Evolutionary conservation across 1,140 invertebrate species (phyloP), one percentile per base, ranked within the genome.

Genomic region (Dreissena rostriformis): DNA sequence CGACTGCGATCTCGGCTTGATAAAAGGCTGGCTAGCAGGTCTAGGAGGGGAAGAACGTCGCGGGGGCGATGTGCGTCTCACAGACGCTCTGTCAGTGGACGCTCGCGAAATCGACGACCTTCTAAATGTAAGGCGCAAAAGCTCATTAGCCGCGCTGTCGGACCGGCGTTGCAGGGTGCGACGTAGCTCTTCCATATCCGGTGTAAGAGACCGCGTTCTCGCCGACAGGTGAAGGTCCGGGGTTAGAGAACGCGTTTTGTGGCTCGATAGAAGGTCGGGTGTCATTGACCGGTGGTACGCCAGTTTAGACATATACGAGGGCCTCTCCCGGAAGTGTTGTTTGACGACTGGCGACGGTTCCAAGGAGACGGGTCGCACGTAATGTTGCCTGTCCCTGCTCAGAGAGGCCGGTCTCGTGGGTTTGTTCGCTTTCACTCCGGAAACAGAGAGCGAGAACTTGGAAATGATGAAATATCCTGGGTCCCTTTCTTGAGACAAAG

Each of bases 381-480:
- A 71, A 0, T 8, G 2, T n/a, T 49, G 28, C 12, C 19, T 39
- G 28, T 15, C 4, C 28, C 11, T 66, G n/a, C 55, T 28, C 63
- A 28, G 24, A 49, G 55, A 39, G 22, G 17, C 57, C 22, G 39
- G 51, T n/a, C 65, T 68, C 19, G 65, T 49, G 24, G 65, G 66
- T 52, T 26, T 66, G 10, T 14, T 0, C 28, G 55, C 57, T 51
- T 52, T 82, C 6, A 74, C 71, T 28, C 72, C 80, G 67, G 80
- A 19, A 29, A 82, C 26, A 14, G 80, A 63, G 49, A 82, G 29
- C 7, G 70, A 29, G 63, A 82, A 82, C 53, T 82, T 82, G 12
- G 80, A 82, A 49, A 82, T 39, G 6, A 75, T 53, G 70, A 82
- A 82, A 68, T 82, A 82, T 2, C 80, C 80, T 55, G 80, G 80